phyloP scores from a whole-genome alignment of 2,797 vertebrate species.

The Emydoidea blandingii region DNA sequence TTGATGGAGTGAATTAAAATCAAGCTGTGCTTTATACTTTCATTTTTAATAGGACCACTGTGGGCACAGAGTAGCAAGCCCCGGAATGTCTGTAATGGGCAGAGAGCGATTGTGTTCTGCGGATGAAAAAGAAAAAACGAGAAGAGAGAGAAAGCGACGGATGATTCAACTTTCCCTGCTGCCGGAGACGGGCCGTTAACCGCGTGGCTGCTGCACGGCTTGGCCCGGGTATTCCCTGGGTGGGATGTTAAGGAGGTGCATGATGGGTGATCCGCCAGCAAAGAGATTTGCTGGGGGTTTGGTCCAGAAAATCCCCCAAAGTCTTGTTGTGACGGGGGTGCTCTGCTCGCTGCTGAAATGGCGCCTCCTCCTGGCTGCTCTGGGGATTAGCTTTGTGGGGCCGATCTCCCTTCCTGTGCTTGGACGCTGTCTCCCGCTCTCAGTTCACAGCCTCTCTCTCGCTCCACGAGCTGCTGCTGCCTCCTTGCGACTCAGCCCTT shows the following conservation, averaged over 20 bases:
- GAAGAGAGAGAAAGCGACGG: neutral
- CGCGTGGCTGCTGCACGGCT: neutral
- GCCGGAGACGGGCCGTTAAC: conserved; percentile 30
- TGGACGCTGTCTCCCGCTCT: neutral
- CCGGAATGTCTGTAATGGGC: neutral
- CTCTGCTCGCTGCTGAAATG: neutral
- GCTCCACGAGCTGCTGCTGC: neutral
- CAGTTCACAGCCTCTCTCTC: rapidly evolving
- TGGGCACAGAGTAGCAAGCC: neutral
- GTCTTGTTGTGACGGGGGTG: neutral
- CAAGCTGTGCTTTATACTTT: conserved; percentile 56
- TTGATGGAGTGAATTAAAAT: conserved; percentile 15
- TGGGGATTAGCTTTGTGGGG: neutral
- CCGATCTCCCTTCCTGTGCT: rapidly evolving
- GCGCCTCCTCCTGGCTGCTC: neutral
- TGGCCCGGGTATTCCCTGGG: rapidly evolving
- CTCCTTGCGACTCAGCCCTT: neutral
- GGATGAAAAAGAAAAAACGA: neutral
- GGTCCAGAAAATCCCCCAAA: rapidly evolving
- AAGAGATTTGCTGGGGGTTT: neutral
- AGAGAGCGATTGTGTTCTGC: neutral
- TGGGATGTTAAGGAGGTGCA: neutral
- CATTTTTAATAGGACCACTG: neutral
- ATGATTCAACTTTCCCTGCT: neutral
- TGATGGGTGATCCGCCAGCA: neutral